Conservation (phyloP, 2,888 invertebrate genomes). For the Cephus pulcher region DNA sequence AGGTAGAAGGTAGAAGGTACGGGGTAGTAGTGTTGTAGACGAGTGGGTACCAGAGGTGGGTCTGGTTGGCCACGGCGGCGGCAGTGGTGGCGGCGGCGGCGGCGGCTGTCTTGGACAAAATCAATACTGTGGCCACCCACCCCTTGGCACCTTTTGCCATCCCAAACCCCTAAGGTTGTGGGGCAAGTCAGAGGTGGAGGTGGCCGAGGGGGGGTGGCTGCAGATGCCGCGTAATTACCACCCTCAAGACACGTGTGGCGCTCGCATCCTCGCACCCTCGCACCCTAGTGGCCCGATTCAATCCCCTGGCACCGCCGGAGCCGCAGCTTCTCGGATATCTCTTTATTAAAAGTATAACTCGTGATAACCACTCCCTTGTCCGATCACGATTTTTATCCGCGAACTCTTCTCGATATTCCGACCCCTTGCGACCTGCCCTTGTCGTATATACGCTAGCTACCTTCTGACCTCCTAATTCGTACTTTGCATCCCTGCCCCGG, state of each 20-base stretch:
- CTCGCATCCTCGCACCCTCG: conserved; percentile 42
- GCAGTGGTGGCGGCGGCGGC: conserved; percentile 58
- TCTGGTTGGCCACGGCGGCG: conserved; percentile 62
- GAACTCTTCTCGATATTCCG: background rate
- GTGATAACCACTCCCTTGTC: conserved; percentile 35
- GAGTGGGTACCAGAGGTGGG: conserved; percentile 64
- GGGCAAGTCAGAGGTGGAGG: conserved; percentile 53
- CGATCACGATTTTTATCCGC: background rate
- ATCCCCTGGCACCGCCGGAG: conserved; percentile 13
- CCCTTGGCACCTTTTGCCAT: conserved; percentile 45
- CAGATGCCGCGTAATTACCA: conserved; percentile 67
- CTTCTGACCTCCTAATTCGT: background rate
- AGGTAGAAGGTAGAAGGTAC: conserved; percentile 15
- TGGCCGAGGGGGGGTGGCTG: conserved; percentile 50
- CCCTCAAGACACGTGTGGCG: conserved; percentile 67
- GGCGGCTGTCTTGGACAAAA: conserved; percentile 66
- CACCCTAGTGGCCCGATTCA: conserved; percentile 17
- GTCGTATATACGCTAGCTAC: background rate
- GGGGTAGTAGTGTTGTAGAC: conserved; percentile 49
- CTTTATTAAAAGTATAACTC: conserved; percentile 64
- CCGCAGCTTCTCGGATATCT: conserved; percentile 44
- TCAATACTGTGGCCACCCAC: conserved; percentile 66
- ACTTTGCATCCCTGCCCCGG: background rate
- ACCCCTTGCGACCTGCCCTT: background rate
- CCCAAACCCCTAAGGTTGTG: conserved; percentile 57